phyloP scores from a whole-genome alignment of 2,888 invertebrate species.

The Cristatella mucedo region DNA sequence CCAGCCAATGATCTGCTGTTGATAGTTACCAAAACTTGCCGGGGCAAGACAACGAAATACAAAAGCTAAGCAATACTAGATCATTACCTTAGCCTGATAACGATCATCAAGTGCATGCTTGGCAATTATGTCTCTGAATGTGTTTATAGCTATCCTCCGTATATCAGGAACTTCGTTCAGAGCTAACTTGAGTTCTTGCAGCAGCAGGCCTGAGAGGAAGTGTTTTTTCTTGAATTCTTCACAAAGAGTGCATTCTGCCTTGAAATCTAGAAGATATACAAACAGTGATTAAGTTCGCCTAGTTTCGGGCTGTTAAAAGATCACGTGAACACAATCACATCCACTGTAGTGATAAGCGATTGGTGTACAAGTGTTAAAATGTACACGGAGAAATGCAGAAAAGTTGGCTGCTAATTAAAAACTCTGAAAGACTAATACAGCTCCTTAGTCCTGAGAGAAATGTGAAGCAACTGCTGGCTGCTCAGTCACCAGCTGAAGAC shows the following conservation, averaged over 20 bases:
- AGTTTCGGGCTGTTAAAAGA: neutral
- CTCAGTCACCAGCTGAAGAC: too few relatives aligned
- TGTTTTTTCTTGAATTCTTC: constrained; percentile 79
- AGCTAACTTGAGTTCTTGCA: constrained; percentile 72
- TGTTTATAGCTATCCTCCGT: constrained; percentile 59
- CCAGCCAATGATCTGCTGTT: too few relatives aligned
- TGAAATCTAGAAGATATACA: constrained; percentile 22
- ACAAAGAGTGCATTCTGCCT: constrained; percentile 43
- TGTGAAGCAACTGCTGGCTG: too few relatives aligned
- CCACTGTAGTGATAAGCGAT: neutral
- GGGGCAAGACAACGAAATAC: too few relatives aligned
- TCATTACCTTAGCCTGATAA: constrained; percentile 56
- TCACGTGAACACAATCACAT: neutral
- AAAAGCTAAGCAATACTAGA: too few relatives aligned
- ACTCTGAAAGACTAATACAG: too few relatives aligned
- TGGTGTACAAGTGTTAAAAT: constrained; percentile 3
- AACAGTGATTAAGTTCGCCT: neutral
- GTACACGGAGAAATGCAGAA: too few relatives aligned
- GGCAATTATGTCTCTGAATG: constrained; percentile 67
- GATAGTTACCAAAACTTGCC: too few relatives aligned
- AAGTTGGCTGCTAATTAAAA: too few relatives aligned
- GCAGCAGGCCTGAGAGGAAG: constrained; percentile 68
- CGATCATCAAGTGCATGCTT: constrained; percentile 88
- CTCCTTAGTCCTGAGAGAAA: too few relatives aligned
- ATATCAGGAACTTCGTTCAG: constrained; percentile 69